Conservation (phyloP, 2,797 vertebrate genomes). For the Pangasius sanitwongsei region DNA sequence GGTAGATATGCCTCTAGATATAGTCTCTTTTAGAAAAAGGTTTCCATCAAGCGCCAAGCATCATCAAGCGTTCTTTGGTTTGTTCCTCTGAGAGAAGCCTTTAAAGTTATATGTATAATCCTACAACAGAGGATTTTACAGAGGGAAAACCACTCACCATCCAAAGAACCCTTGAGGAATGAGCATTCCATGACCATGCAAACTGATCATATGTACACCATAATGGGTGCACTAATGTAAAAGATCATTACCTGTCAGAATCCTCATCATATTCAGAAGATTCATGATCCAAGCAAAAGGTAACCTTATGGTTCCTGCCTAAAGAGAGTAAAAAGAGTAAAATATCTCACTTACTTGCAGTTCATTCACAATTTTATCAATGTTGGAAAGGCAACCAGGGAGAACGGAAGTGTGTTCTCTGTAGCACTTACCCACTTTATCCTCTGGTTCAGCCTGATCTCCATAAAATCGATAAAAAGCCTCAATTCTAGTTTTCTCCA, state of each 20-base stretch:
- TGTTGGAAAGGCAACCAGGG: not conserved
- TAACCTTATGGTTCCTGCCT: slow-evolving; percentile 69
- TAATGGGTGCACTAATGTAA: not conserved
- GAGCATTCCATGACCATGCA: not conserved
- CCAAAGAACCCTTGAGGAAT: not conserved
- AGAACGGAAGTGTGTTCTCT: not conserved
- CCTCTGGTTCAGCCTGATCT: slow-evolving; percentile 54
- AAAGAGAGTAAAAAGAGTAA: not conserved
- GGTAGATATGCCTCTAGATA: not conserved
- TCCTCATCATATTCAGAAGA: slow-evolving; percentile 71
- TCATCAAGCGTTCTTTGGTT: not conserved
- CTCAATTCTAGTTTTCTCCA: slow-evolving; percentile 70
- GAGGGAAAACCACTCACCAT: not conserved
- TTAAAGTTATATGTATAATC: not conserved
- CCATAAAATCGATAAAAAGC: slow-evolving; percentile 72
- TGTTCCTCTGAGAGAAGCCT: not conserved
- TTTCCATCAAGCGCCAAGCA: not conserved
- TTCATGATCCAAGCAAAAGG: slow-evolving; percentile 64
- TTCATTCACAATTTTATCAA: not conserved
- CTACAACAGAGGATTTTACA: not conserved
- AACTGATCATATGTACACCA: not conserved
- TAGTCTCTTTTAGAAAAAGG: not conserved
- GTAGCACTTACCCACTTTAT: slow-evolving; percentile 41
- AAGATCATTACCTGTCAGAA: slow-evolving; percentile 67
- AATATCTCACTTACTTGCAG: not conserved